Conservation (phyloP, 2,888 invertebrate species). For the Spilosoma lubricipeda region DNA sequence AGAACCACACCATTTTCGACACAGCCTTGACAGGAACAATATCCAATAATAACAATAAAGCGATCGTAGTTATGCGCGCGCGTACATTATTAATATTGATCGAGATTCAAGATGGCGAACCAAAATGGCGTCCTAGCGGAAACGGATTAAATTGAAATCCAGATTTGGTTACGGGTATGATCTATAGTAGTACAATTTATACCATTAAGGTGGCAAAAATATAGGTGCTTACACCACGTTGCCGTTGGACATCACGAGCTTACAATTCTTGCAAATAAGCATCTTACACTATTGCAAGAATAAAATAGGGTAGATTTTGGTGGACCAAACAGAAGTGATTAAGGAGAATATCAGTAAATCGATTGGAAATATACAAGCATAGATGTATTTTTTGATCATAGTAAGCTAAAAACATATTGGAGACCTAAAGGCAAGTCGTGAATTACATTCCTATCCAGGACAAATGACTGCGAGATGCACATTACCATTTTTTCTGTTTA, state of each 20-base stretch:
- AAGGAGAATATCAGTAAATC: no score
- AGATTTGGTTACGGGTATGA: slow-evolving; percentile 36
- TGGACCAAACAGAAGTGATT: no score
- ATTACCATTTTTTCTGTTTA: no score
- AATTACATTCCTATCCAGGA: no score
- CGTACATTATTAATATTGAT: slow-evolving; percentile 59
- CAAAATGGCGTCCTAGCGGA: slow-evolving; percentile 58
- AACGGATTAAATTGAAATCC: slow-evolving; percentile 52
- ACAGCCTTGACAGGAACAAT: slow-evolving; percentile 79
- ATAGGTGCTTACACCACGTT: not conserved
- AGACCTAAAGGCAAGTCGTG: no score
- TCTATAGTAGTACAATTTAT: slow-evolving; percentile 21
- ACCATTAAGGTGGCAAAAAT: not conserved
- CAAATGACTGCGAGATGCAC: no score
- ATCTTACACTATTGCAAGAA: no score
- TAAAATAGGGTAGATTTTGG: no score
- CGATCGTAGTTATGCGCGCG: slow-evolving; percentile 58
- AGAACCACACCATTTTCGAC: slow-evolving; percentile 73
- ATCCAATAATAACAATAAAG: slow-evolving; percentile 83
- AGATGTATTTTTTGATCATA: no score
- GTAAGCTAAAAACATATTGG: no score
- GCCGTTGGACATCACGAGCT: not conserved
- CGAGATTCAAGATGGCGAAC: slow-evolving; percentile 54
- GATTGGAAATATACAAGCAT: no score
- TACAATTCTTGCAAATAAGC: not conserved